Conservation (phyloP, 1,140 invertebrate genomes). For the Procambarus virginalis region DNA sequence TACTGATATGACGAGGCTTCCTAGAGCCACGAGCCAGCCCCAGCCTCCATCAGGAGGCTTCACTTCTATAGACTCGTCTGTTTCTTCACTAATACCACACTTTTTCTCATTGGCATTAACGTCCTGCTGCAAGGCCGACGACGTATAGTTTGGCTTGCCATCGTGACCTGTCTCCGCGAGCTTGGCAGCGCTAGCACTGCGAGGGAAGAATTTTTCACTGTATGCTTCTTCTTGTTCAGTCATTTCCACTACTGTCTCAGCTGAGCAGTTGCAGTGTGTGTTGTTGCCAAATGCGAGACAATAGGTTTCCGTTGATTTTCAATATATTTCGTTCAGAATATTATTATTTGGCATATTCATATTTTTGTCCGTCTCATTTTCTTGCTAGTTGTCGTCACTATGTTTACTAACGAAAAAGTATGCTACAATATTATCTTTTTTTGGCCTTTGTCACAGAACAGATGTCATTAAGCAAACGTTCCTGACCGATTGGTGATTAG, state of each 20-base stretch:
- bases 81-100: too few relatives aligned
- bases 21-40: slow-evolving; percentile 42
- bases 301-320: too few relatives aligned
- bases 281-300: background rate
- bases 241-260: background rate
- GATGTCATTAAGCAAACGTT: too few relatives aligned
- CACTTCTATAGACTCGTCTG: background rate
- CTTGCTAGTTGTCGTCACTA: too few relatives aligned
- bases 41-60: slow-evolving; percentile 28
- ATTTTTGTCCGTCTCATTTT: too few relatives aligned
- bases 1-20: slow-evolving; percentile 10
- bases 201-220: background rate
- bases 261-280: background rate
- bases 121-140: background rate
- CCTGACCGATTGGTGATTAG: too few relatives aligned
- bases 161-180: background rate
- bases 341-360: too few relatives aligned
- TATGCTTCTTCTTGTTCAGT: background rate
- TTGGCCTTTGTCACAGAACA: too few relatives aligned
- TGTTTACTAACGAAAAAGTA: too few relatives aligned
- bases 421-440: too few relatives aligned
- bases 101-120: background rate
- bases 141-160: background rate
- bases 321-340: too few relatives aligned
- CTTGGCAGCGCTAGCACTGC: background rate